Base-by-base conservation (phyloP, 2,888 invertebrate species). In the Hoplodrina ambigua region DNA sequence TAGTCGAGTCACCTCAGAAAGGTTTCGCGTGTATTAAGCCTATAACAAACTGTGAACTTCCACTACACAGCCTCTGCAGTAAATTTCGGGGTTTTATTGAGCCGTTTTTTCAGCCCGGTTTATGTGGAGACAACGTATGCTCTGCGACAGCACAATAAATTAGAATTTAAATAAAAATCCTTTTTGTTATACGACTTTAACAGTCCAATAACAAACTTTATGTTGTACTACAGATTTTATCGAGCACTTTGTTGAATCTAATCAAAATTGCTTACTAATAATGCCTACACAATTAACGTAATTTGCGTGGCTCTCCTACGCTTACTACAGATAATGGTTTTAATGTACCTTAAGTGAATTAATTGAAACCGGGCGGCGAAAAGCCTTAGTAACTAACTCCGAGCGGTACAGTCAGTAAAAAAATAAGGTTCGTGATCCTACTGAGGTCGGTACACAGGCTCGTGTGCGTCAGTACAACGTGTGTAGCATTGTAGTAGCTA, bases 1-100 rank as follows among this genome's bases (percentile, higher is more conserved):
- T 86, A 86, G 84, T 74, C 80, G 80, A 89, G 85, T 89, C 86
- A 88, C 88, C 86, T 87, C 82, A 86, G 88, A 89, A 88, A 89
- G 88, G 87, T 89, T 89, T 92, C 87, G 92, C 92, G 92, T 93
- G 92, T 89, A 87, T 84, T 83, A 85, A 74, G 88, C 85, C 91
- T 90, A 91, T 92, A 91, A 90, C 87, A 84, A 87, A 89, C 88
- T 87, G 86, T 82, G 87, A 88, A 89, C 86, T 86, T 86, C 83
- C 75, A 84, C 88, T 81, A 85, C 75, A 84, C 85, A 85, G 81
- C 80, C 80, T 86, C 84, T 83, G 86, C 79, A 88, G 86, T 91
- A 90, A 89, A 90, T 87, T 88, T 85, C 76, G 64, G 68, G 70
- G 82, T 86, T 91, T 90, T 90, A 92, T 89, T 86, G 88, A 83